A percentile compares a stretch with the other conserved stretches of the same genome.
Conservation (phyloP, 2,888 invertebrate species). For the Carabus problematicus region DNA sequence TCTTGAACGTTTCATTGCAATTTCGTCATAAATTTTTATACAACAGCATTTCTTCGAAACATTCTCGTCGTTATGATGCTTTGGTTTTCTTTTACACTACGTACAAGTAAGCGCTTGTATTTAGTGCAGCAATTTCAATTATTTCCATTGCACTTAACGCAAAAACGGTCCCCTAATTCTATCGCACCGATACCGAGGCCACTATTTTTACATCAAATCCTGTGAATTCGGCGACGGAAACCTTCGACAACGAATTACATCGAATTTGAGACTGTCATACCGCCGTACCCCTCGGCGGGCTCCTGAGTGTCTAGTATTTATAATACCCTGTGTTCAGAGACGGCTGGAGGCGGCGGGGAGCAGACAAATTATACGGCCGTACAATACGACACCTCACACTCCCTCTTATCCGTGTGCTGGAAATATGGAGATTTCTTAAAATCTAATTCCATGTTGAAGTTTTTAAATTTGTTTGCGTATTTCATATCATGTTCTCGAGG, state of each 20-base stretch:
- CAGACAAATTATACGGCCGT: neutral
- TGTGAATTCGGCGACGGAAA: neutral
- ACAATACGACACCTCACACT: neutral
- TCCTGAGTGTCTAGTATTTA: constrained; percentile 24
- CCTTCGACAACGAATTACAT: constrained; percentile 33
- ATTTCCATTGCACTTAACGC: too few species aligned
- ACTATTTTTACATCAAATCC: too few species aligned
- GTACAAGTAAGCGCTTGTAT: too few species aligned
- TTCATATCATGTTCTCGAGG: constrained; percentile 16
- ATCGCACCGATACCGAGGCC: too few species aligned
- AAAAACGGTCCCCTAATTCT: too few species aligned
- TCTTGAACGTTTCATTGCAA: too few species aligned
- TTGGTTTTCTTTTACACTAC: too few species aligned
- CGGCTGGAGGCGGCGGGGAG: too few species aligned
- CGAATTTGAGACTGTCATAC: constrained; percentile 39
- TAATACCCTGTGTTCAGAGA: constrained; percentile 12
- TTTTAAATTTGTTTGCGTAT: constrained; percentile 35
- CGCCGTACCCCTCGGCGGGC: constrained; percentile 30
- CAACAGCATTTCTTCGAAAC: too few species aligned
- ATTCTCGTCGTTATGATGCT: too few species aligned
- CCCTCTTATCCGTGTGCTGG: neutral
- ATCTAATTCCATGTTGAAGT: constrained; percentile 34
- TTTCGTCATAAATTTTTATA: too few species aligned
- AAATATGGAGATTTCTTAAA: constrained; percentile 29
- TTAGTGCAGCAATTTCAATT: too few species aligned